Base-by-base conservation (phyloP, 2,888 invertebrate genomes). In the Trichopoda pennipes region DNA sequence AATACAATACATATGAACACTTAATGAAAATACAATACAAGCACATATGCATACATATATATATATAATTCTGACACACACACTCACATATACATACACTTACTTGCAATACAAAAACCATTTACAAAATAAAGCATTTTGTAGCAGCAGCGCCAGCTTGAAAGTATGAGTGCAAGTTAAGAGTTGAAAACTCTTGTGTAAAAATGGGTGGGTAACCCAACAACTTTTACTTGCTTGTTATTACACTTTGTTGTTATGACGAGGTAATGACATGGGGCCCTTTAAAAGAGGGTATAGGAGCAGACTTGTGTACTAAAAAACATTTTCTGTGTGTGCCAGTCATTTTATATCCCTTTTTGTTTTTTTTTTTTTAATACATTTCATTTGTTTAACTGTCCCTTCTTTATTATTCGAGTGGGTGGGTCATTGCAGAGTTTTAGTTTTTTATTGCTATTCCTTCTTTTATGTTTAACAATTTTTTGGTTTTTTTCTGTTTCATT, bases 101-200 rank as follows among this genome's bases (percentile, higher is more conserved):
- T 17, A 12, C 23, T n/a, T 47, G 47, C 58, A 42, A 60, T 16
- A 51, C 60, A 69, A 77, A 81, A 81, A 58, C 74, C 81, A 81
- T 81, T 77, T 81, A 60, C 74, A 53, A 74, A 78, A 69, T 64
- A 53, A 69, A 58, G 38, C 68, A 60, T 51, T 35, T 35, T 63
- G 56, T 63, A 49, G 69, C 21, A 58, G 61, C 19, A 42, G 69
- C 21, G 53, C 56, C 19, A 42, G 23, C 7, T 32, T 42, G 35
- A 63, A 10, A 17, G 84, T 78, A 47, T 32, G 86, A 80, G 17
- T 80, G 72, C 44, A 38, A 69, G 61, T 63, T 69, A 83, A 78
- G 84, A 88, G 85, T 66, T 42, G 55, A 58, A 42, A 19, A 51
- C n/a, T 75, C 10, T 49, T 66, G n/a, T 51, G 86, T 85, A 85